These are phyloP conservation scores for Lithobates sylvaticus DNA, from an alignment of 2,797 vertebrate species.

Conservation along the genomic window DNA sequence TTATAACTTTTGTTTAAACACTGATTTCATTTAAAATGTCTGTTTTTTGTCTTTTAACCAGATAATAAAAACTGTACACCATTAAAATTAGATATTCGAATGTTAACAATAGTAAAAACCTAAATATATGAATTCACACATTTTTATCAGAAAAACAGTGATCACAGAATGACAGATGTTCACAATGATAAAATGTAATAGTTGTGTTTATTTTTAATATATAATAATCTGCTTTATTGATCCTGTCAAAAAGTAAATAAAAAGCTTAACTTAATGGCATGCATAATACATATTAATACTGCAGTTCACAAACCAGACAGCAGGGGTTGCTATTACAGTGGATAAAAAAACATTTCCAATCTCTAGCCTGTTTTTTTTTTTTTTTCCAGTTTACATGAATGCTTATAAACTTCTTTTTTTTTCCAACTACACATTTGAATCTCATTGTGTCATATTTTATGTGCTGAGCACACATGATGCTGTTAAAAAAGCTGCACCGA, in stretches of 20 bases:
- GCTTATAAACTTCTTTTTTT: conserved; percentile 27
- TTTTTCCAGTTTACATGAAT: conserved; percentile 17
- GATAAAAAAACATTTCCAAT: conserved; percentile 30
- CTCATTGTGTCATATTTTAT: conserved; percentile 28
- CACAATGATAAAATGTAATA: too few relatives aligned
- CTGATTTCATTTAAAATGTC: too few relatives aligned
- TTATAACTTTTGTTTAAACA: too few relatives aligned
- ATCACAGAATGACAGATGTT: not conserved
- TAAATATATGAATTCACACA: not conserved
- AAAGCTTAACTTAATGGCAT: not conserved
- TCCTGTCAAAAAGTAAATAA: not conserved
- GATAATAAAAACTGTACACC: too few relatives aligned
- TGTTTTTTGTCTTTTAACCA: too few relatives aligned
- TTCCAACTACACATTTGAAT: conserved; percentile 32
- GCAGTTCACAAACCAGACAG: conserved; percentile 53
- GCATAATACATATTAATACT: not conserved
- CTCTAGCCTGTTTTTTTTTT: not conserved
- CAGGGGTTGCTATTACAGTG: conserved; percentile 58
- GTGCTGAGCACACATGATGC: conserved; percentile 33
- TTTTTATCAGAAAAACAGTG: not conserved
- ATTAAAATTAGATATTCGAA: not conserved
- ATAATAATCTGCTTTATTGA: too few relatives aligned
- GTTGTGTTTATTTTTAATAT: too few relatives aligned
- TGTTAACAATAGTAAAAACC: not conserved
- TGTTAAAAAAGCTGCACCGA: conserved; percentile 44